Evolutionary conservation across 2,888 invertebrate species (phyloP).

Genomic region (Meloe dianella): DNA sequence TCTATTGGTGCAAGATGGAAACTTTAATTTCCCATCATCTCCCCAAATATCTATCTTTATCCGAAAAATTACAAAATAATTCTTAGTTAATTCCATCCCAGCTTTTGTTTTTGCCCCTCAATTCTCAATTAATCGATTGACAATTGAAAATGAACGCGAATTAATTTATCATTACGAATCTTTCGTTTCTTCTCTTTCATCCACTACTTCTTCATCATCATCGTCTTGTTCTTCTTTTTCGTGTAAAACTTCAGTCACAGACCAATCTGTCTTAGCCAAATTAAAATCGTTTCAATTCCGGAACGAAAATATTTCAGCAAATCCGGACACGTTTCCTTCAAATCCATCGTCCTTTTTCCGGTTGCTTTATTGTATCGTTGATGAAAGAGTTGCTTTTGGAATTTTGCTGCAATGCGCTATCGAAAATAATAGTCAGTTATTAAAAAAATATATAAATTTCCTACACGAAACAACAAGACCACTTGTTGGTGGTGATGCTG

Average conservation of each 20-base stretch:
- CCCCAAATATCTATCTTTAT: neutral
- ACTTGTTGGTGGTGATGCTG: slow-evolving; percentile 31
- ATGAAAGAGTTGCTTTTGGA: neutral
- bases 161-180: neutral
- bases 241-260: neutral
- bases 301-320: slow-evolving; percentile 6
- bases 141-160: slow-evolving; percentile 6
- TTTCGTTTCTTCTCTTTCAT: neutral
- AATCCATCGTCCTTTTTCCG: neutral
- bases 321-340: slow-evolving; percentile 6
- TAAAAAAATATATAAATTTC: neutral
- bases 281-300: slow-evolving; percentile 17
- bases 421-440: neutral
- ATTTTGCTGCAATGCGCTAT: neutral
- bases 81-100: neutral
- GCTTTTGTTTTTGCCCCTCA: neutral
- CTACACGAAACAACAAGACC: neutral
- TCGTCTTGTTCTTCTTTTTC: neutral
- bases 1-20: neutral
- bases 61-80: slow-evolving; percentile 6
- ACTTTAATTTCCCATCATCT: neutral
- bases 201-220: neutral
- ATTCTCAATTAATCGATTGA: neutral
- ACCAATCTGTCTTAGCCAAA: slow-evolving; percentile 15
- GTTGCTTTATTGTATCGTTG: neutral